Conservation (phyloP, 2,797 vertebrate species). For the Manis crassicaudata region DNA sequence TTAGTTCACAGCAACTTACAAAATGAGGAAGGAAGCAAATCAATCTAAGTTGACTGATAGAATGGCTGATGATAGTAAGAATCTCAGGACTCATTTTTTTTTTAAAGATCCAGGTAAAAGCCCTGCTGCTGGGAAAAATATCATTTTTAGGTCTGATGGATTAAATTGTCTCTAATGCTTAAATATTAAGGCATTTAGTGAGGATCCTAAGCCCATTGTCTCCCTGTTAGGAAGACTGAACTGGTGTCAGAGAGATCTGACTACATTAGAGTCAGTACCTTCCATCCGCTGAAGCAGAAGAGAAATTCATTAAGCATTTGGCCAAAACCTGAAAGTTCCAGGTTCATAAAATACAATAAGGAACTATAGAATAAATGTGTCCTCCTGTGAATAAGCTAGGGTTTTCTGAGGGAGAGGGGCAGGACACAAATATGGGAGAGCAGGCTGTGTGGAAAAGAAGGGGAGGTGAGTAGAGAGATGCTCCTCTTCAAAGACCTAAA, state of each 20-base stretch:
- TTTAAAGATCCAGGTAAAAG: not conserved
- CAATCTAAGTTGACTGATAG: no score
- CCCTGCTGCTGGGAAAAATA: not conserved
- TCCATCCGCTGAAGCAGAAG: not conserved
- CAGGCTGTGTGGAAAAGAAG: not conserved
- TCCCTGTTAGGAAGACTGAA: not conserved
- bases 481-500: not conserved
- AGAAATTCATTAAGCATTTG: not conserved
- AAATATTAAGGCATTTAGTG: not conserved
- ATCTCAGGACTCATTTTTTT: no score
- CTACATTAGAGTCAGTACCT: not conserved
- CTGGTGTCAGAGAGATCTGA: not conserved
- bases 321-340: not conserved
- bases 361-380: not conserved
- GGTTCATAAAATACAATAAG: not conserved
- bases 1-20: no score
- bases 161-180: constrained; percentile 7
- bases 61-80: no score
- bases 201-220: not conserved
- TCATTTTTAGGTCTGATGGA: not conserved
- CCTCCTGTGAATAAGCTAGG: not conserved
- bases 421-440: not conserved
- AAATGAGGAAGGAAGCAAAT: no score
- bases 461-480: not conserved
- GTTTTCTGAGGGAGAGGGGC: not conserved